phyloP scores from a whole-genome alignment of 1,140 invertebrate genomes.

The Drosophila sucinea region DNA sequence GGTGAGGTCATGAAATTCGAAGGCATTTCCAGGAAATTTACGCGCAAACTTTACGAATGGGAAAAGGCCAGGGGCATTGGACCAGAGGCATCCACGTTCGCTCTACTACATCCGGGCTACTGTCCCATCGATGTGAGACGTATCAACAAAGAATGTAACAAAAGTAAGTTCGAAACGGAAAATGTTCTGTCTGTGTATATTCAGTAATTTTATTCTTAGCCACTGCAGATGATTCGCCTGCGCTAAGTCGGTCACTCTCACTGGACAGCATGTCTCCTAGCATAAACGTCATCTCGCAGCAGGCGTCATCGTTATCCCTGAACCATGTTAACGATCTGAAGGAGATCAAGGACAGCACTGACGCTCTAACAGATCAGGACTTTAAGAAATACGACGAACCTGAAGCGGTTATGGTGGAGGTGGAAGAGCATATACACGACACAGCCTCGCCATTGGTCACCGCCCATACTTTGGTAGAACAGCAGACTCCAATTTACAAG shows the following conservation, averaged over 20 bases:
- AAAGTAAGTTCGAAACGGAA: constrained; percentile 37
- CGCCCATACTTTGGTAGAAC: constrained; percentile 85
- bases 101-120: constrained; percentile 87
- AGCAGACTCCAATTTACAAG: constrained; percentile 88
- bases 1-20: constrained; percentile 91
- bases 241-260: constrained; percentile 87
- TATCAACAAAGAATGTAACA: constrained; percentile 69
- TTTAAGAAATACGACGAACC: constrained; percentile 84
- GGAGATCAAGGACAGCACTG: constrained; percentile 80
- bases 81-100: constrained; percentile 91
- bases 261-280: constrained; percentile 87
- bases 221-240: constrained; percentile 69
- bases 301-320: constrained; percentile 89
- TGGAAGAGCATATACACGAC: constrained; percentile 88
- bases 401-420: constrained; percentile 87
- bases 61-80: constrained; percentile 92
- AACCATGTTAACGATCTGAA: constrained; percentile 88
- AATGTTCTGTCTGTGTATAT: neutral
- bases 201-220: constrained; percentile 16
- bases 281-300: constrained; percentile 84
- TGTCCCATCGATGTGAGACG: constrained; percentile 76
- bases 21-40: constrained; percentile 94
- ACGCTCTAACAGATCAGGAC: constrained; percentile 77
- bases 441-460: constrained; percentile 87
- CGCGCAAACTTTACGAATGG: constrained; percentile 95